These are phyloP conservation scores for Okapia johnstoni DNA, from an alignment of 2,113 vertebrate genomes.

Conservation along the genomic window DNA sequence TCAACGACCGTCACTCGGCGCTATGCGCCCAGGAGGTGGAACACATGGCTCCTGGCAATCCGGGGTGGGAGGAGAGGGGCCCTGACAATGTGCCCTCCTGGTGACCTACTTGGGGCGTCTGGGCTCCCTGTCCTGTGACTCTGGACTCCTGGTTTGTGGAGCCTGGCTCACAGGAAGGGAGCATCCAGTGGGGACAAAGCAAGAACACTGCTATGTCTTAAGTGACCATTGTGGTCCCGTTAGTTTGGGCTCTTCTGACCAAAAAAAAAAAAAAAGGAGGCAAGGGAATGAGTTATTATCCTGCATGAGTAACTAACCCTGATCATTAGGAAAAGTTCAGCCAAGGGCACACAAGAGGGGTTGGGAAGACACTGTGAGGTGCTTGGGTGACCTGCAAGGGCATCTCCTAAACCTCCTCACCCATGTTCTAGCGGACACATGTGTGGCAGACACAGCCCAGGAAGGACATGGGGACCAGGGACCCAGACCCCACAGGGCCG, in stretches of 20 bases:
- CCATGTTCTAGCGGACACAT: neutral
- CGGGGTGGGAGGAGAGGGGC: neutral
- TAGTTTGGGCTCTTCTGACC: neutral
- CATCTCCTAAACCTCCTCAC: neutral
- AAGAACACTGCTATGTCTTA: neutral
- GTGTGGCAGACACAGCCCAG: neutral
- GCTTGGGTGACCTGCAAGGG: neutral
- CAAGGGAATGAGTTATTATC: neutral
- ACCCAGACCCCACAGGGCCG: neutral
- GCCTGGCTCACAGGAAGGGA: neutral
- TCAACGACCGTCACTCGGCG: accelerated
- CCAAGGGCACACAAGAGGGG: neutral
- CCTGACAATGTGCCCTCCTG: neutral
- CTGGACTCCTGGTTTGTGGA: neutral
- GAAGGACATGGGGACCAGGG: neutral
- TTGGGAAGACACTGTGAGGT: neutral
- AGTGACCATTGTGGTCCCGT: neutral
- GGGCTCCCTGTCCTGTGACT: neutral
- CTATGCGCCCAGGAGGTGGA: neutral
- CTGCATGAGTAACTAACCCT: neutral
- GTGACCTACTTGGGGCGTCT: neutral
- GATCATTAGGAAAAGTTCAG: neutral
- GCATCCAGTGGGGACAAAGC: neutral
- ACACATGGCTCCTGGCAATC: neutral
- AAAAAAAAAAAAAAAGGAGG: neutral